Conservation (phyloP, 2,888 invertebrate genomes). For the Pseudococcus viburni region DNA sequence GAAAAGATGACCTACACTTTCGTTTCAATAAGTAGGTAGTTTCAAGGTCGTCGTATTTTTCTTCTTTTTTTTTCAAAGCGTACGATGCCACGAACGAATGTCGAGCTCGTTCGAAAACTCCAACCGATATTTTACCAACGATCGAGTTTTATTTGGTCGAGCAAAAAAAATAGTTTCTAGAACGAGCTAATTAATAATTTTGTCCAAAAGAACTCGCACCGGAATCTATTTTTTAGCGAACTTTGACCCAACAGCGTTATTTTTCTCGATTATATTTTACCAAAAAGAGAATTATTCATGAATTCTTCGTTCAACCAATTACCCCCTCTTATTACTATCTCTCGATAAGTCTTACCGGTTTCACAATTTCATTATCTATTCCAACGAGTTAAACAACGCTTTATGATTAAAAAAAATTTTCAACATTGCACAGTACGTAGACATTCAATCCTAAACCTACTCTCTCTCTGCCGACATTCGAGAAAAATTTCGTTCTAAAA, state of each 20-base stretch:
- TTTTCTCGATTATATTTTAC: too few species aligned
- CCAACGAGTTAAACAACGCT: slow-evolving; percentile 1
- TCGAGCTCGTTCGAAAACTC: neutral
- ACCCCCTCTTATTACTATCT: neutral
- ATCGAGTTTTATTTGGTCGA: too few species aligned
- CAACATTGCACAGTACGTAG: too few species aligned
- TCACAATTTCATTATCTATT: slow-evolving; percentile 25
- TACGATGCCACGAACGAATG: slow-evolving; percentile 9
- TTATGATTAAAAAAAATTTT: neutral
- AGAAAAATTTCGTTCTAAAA: neutral
- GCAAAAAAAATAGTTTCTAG: too few species aligned
- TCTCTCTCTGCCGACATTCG: too few species aligned
- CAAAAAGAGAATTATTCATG: neutral
- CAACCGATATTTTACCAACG: neutral
- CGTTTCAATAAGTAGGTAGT: slow-evolving; percentile 37
- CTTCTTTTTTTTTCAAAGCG: neutral
- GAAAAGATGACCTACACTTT: slow-evolving; percentile 52
- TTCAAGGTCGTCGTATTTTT: slow-evolving; percentile 47
- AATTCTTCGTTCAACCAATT: slow-evolving; percentile 14
- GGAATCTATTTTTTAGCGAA: neutral
- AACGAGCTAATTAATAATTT: too few species aligned
- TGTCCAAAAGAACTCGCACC: too few species aligned
- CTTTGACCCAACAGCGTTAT: neutral
- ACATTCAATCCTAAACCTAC: too few species aligned
- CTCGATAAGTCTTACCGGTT: neutral